Base-by-base conservation (phyloP, 2,797 vertebrate genomes). In the Manis pentadactyla region DNA sequence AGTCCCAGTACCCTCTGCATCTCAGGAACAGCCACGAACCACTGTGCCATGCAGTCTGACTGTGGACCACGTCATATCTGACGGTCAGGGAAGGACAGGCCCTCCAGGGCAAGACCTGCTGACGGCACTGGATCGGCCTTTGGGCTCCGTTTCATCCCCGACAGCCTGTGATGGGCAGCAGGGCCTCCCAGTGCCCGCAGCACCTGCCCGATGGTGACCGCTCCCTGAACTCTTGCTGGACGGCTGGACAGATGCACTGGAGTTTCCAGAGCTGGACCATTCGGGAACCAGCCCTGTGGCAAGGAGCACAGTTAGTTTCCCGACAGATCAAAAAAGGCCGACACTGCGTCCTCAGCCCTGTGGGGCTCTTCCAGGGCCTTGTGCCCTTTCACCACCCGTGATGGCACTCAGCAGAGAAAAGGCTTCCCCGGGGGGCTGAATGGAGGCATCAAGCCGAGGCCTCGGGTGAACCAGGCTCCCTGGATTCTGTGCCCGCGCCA, bases 31-130 rank as follows among this genome's bases (percentile, higher is more conserved):
- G 29, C 53, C 4, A 17, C 27, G n/a, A 51, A 15, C 7, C 25
- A 34, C 34, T 11, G 53, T 21, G 11, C 10, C 14, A 4, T 3
- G 4, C 5, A 25, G 6, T 10, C 55, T 27, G 34, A 29, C 3
- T 37, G 17, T 7, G 55, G n/a, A 11, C 31, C 17, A 21, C 1
- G 2, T 31, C 1, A 11, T 10, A 37, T 53, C 13, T 1, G 34
- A 37, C 2, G 10, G 34, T 34, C 59, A n/a, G 37, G 27, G 12
- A 29, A 27, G 1, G n/a, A 59, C 37, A 3, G 15, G 21, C 4
- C 37, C 17, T 55, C 57, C 15, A 7, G 34, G 39, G 12, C 3
- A 2, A 69, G 34, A 46, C 5, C 14, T 29, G 10, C 51, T 64
- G 34, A 31, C 4, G 29, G 23, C 53, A 14, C 55, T 12, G 27